A percentile compares a stretch with the other conserved stretches of the same genome.
Evolutionary conservation across 2,113 vertebrate genomes (phyloP).

Genomic region (Holacanthus passer): DNA sequence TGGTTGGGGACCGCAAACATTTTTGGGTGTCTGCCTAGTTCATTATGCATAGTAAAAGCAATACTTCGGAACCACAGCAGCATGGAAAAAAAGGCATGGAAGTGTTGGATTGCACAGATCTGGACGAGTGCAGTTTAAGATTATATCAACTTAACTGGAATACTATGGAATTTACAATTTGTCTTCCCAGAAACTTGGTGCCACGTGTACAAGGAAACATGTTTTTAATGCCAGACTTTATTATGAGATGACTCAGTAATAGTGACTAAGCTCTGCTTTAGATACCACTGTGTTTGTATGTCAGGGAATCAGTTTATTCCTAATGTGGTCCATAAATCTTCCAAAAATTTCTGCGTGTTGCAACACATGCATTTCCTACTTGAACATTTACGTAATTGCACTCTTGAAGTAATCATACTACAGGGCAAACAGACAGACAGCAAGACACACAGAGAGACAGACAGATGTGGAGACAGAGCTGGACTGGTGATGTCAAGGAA

Average conservation of each 20-base stretch:
- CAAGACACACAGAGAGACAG: conserved; percentile 18
- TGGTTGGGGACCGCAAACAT: conserved; percentile 22
- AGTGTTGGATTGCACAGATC: conserved; percentile 11
- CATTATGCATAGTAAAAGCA: conserved; percentile 55
- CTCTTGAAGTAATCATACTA: neutral
- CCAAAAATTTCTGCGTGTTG: neutral
- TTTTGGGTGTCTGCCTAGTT: conserved; percentile 47
- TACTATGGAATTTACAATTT: neutral
- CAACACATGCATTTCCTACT: neutral
- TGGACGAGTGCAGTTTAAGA: conserved; percentile 7
- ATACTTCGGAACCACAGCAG: conserved; percentile 40
- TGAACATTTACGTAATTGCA: neutral
- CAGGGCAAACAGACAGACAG: conserved; percentile 12
- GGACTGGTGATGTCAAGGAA: neutral
- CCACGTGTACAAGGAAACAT: neutral
- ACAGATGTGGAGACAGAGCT: conserved; percentile 6
- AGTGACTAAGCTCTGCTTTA: neutral
- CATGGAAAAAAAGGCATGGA: neutral
- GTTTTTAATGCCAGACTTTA: neutral
- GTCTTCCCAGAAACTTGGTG: conserved; percentile 5
- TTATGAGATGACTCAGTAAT: neutral
- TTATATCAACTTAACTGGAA: conserved; percentile 16
- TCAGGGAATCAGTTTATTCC: neutral
- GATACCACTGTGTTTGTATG: neutral
- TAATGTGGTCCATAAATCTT: neutral